Evolutionary conservation across 30 jellyfish, hydroid and myxozoan species (phyloP).

Genomic region (Mastigias papua): DNA sequence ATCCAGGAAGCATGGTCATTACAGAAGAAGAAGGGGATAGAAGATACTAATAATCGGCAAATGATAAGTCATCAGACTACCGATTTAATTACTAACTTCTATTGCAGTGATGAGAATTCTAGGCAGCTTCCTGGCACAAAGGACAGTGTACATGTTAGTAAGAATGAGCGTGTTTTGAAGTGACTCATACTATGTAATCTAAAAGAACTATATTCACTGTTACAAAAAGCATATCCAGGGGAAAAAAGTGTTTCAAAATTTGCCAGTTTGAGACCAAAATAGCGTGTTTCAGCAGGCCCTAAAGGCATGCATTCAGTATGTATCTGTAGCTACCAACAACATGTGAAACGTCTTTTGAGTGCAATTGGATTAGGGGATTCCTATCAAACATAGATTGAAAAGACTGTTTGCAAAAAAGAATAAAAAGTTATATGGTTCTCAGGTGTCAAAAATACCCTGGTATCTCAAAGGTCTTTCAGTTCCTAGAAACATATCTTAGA

Average conservation of each 20-base stretch:
- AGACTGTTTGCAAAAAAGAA: constrained; percentile 26
- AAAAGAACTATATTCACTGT: too few species aligned
- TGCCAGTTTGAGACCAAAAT: constrained; percentile 12
- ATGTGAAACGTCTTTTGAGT: constrained; percentile 15
- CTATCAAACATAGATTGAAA: background rate
- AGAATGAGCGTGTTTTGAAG: too few species aligned
- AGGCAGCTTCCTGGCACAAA: too few species aligned
- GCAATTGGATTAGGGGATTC: background rate
- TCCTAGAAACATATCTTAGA: background rate
- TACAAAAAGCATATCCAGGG: too few species aligned
- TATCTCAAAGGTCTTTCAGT: constrained; percentile 7
- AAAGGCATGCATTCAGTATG: constrained; percentile 9
- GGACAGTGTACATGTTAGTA: too few species aligned
- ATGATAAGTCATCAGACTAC: too few species aligned
- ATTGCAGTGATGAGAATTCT: too few species aligned
- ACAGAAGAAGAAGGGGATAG: too few species aligned
- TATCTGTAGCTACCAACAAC: background rate
- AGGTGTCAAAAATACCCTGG: constrained; percentile 72
- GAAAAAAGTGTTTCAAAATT: constrained; percentile 68
- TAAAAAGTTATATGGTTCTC: constrained; percentile 65
- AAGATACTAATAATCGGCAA: too few species aligned
- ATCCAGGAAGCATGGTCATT: too few species aligned
- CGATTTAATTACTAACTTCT: too few species aligned
- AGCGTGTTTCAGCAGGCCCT: constrained; percentile 8
- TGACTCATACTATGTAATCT: too few species aligned